A percentile compares a stretch with the other conserved stretches of the same genome.
phyloP scores from a whole-genome alignment of 1,140 invertebrate species.

The Sesamia nonagrioides region DNA sequence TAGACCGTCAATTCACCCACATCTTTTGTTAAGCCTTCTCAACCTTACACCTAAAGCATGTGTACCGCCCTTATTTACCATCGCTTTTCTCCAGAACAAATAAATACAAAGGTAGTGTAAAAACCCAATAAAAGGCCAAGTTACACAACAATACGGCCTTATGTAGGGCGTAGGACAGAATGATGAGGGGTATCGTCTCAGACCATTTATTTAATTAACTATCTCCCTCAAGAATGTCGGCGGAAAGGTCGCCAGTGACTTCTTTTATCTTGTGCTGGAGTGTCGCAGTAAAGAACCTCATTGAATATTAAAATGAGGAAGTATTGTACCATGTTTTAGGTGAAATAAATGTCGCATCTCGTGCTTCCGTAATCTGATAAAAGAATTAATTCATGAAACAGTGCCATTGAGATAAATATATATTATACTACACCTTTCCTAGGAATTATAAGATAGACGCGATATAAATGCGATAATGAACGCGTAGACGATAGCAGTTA shows the following conservation, averaged over 20 bases:
- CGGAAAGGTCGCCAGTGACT: constrained; percentile 50
- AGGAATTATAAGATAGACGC: no score
- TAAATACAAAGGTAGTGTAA: constrained; percentile 44
- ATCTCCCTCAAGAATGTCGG: constrained; percentile 59
- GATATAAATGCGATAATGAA: no score
- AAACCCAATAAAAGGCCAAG: constrained; percentile 39
- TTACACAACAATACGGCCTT: constrained; percentile 45
- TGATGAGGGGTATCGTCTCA: constrained; percentile 55
- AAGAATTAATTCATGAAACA: background rate
- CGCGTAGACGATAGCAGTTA: no score
- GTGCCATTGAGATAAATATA: no score
- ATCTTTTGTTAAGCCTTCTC: constrained; percentile 1
- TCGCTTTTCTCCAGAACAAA: constrained; percentile 28
- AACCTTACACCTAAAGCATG: constrained; percentile 6
- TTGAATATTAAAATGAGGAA: constrained; percentile 47
- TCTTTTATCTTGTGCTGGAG: constrained; percentile 41
- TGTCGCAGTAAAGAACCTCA: constrained; percentile 41
- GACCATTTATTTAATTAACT: constrained; percentile 65
- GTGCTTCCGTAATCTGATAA: background rate
- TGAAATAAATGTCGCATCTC: constrained; percentile 20
- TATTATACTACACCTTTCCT: no score
- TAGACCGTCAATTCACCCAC: background rate
- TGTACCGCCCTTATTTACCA: constrained; percentile 18
- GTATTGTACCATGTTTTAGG: constrained; percentile 11
- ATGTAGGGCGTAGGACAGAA: constrained; percentile 50